Evolutionary conservation across 2,888 invertebrate species (phyloP), one percentile per base, ranked within the genome.

Genomic region (Bruchidius siliquastri): DNA sequence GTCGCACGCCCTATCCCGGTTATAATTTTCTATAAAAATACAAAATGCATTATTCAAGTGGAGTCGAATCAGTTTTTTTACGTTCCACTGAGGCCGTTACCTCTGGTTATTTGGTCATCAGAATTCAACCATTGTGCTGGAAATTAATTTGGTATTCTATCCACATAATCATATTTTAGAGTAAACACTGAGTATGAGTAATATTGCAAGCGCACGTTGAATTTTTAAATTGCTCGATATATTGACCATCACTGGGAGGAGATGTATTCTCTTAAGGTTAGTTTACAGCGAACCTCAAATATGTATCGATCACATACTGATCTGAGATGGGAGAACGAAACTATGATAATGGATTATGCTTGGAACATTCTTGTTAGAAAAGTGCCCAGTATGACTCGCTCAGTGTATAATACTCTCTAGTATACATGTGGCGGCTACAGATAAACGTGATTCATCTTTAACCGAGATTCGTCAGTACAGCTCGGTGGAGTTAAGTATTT

Each of bases 1-100:
- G 49, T 49, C 49, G 49, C 49, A 49, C 49, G 49, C 49, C 49
- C 49, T 18, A 49, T 49, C 18, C 49, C 18, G 49, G 49, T 49
- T 49, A 49, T 49, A 49, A 26, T 69, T 26, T 69, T 26, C 26
- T 69, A 26, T 69, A 26, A 69, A 69, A 69, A 69, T 69, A 69
- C 69, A 69, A 69, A 69, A 69, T 69, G 69, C 69, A 69, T 69
- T 69, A 69, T 69, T 69, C 69, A 69, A 49, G 49, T 49, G 49
- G 49, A 49, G 49, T 49, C 49, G 49, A 49, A 13, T 8, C 8
- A 49, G 49, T 49, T 49, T 49, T 26, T 49, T 49, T 49, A 49
- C 49, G 49, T 49, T 49, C 49, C 49, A 13, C 13, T 49, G 49
- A 49, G 69, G 22, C 22, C 69, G 69, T 69, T 69, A 69, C 69